Conservation (phyloP, 2,888 invertebrate species). For the Eupithecia inturbata region DNA sequence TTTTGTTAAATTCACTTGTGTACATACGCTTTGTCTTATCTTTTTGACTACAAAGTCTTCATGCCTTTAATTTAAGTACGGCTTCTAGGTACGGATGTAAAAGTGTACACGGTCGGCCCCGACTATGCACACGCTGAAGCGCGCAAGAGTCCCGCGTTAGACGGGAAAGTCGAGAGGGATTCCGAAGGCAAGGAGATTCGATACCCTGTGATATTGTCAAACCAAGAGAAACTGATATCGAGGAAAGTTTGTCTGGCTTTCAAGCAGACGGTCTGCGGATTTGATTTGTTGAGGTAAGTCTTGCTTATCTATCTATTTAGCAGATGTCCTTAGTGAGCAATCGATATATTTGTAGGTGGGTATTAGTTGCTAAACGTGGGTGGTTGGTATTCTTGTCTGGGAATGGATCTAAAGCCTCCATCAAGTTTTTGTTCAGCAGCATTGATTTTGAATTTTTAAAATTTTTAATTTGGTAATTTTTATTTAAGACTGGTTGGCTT, state of each 20-base stretch:
- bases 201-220: slow-evolving; percentile 98
- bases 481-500: too few relatives aligned
- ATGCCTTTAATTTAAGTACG: neutral
- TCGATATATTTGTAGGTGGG: too few relatives aligned
- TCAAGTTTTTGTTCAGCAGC: too few relatives aligned
- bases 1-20: neutral
- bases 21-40: neutral
- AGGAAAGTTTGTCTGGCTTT: slow-evolving; percentile 98
- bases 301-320: neutral
- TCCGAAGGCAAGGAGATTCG: slow-evolving; percentile 99
- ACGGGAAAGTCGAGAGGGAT: slow-evolving; percentile 99
- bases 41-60: neutral
- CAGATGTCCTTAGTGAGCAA: neutral
- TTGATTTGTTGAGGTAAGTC: slow-evolving; percentile 91
- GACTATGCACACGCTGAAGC: slow-evolving; percentile 99
- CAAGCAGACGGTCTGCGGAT: slow-evolving; percentile 99
- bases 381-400: too few relatives aligned
- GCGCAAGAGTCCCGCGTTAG: slow-evolving; percentile 98
- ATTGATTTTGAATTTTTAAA: too few relatives aligned
- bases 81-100: slow-evolving; percentile 86
- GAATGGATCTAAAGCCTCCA: too few relatives aligned
- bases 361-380: too few relatives aligned
- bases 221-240: slow-evolving; percentile 98
- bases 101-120: slow-evolving; percentile 99
- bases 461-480: too few relatives aligned